Conservation (phyloP, 2,888 invertebrate genomes). For the Drosophila kambysellisi region DNA sequence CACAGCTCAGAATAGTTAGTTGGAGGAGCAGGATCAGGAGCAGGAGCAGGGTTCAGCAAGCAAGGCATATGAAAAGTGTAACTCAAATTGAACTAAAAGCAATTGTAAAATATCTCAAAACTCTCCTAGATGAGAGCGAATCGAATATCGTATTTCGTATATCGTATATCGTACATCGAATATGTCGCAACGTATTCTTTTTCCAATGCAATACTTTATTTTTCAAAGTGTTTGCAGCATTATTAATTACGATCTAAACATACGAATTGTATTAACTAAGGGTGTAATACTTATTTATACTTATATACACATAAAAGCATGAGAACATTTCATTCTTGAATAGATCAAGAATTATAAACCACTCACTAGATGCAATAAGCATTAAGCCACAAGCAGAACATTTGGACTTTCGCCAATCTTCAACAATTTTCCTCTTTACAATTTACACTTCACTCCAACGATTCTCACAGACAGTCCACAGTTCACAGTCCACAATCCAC, state of each 20-base stretch:
- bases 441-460: constrained; percentile 3
- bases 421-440: constrained; percentile 12
- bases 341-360: constrained; percentile 23
- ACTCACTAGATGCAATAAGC: constrained; percentile 60
- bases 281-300: constrained; percentile 37
- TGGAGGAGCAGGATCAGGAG: constrained; percentile 30
- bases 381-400: constrained; percentile 51
- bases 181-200: constrained; percentile 42
- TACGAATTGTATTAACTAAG: constrained; percentile 55
- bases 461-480: constrained; percentile 32
- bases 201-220: constrained; percentile 71
- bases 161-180: constrained; percentile 31
- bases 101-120: constrained; percentile 69
- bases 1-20: constrained; percentile 32
- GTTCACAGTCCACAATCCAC: constrained; percentile 35
- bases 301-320: constrained; percentile 25
- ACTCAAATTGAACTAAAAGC: constrained; percentile 64
- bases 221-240: constrained; percentile 74
- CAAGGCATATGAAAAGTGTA: constrained; percentile 31
- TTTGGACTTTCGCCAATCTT: constrained; percentile 30
- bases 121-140: constrained; percentile 18
- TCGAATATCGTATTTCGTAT: constrained; percentile 29
- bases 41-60: constrained; percentile 22
- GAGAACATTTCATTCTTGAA: constrained; percentile 49
- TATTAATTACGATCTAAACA: constrained; percentile 43